Evolutionary conservation across 2,888 invertebrate species (phyloP), one percentile per base, ranked within the genome.

Genomic region (Marronus borbonicus): DNA sequence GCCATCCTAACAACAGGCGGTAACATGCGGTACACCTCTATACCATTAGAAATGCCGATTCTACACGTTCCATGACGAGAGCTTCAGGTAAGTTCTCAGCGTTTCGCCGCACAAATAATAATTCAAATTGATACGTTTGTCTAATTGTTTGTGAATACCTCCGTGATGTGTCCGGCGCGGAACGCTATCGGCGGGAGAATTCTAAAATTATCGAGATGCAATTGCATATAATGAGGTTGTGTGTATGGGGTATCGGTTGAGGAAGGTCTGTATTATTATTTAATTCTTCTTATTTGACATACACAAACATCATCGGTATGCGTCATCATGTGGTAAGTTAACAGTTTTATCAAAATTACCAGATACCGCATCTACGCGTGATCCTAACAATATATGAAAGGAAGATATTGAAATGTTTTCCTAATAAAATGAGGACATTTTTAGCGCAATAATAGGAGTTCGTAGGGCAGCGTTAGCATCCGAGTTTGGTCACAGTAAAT

Each of bases 51-150:
- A 20, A 55, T 55, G 55, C n/a, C 55, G 55, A 55, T 24, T 55
- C 20, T 36, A 24, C 14, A 44, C 44, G 44, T 44, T 8, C 44
- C 44, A 44, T 10, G 44, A 31, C 24, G 20, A 50, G 14, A 28
- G 72, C 72, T 74, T 44, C 72, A 44, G 72, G 72, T 74, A 44
- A 60, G 72, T 74, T 74, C 72, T 74, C 72, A 74, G 72, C 72
- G 44, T 74, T 74, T 44, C 49, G 55, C 55, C 55, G 55, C 62
- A 60, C 72, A 24, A 44, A 74, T 74, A 60, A 60, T 60, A 74
- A 74, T 74, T 72, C 58, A 74, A 74, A 74, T 74, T 74, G 72
- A 74, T 74, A 60, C 60, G 72, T 74, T 49, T 74, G 60, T 49
- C 72, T 74, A 74, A 74, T 74, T 74, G 72, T 74, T 68, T 24